Conservation (phyloP, 2,113 vertebrate species). For the Hemibagrus wyckioides region DNA sequence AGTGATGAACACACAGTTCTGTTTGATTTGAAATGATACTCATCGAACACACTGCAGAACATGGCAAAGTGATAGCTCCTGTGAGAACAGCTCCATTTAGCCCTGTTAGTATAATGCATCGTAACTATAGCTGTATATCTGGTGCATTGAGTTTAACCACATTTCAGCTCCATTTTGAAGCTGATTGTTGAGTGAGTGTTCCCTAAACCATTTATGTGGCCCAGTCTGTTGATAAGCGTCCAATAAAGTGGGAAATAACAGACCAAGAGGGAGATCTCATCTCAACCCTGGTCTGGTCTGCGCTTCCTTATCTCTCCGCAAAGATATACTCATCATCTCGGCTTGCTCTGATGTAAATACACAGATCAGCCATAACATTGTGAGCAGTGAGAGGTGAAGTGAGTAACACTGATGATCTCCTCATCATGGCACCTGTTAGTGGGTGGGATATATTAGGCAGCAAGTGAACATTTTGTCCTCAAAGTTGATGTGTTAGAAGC, state of each 20-base stretch:
- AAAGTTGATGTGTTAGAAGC: too few species aligned
- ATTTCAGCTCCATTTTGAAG: slow-evolving; percentile 41
- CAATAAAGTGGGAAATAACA: slow-evolving; percentile 36
- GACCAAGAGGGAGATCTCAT: slow-evolving; percentile 28
- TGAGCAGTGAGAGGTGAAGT: too few species aligned
- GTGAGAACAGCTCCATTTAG: neutral
- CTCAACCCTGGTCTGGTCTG: neutral
- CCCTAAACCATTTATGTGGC: slow-evolving; percentile 49
- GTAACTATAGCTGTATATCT: neutral
- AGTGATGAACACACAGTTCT: neutral
- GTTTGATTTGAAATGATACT: neutral
- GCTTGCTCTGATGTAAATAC: neutral
- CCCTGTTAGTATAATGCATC: neutral
- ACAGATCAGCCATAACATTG: too few species aligned
- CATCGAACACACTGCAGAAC: neutral
- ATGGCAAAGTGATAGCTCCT: neutral
- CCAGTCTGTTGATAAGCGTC: slow-evolving; percentile 39
- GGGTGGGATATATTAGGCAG: too few species aligned
- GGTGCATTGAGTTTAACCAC: neutral
- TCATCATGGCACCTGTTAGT: too few species aligned
- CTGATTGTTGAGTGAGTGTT: slow-evolving; percentile 6
- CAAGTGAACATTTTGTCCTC: too few species aligned
- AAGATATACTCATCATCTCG: neutral
- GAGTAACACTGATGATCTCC: too few species aligned
- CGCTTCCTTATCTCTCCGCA: neutral